phyloP scores from a whole-genome alignment of 35 echinoderm and acorn worm genomes.

The Hemicentrotus pulcherrimus region DNA sequence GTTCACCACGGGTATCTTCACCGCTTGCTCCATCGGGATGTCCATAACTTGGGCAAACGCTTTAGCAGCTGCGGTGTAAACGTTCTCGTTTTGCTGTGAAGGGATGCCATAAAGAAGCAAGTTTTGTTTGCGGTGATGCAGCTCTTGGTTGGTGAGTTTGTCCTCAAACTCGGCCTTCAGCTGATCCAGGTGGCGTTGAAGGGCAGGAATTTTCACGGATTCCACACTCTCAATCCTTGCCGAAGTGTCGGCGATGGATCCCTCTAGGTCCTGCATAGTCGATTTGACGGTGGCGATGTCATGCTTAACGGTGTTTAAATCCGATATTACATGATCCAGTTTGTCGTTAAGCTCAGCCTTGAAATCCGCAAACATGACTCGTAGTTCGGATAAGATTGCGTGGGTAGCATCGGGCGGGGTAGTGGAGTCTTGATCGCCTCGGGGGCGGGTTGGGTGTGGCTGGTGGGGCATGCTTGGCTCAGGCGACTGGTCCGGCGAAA shows the following conservation, averaged over 20 bases:
- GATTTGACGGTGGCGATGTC: not conserved
- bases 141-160: not conserved
- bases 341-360: not conserved
- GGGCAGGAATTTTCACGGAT: not conserved
- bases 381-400: too few species aligned
- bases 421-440: too few species aligned
- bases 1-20: not conserved
- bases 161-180: not conserved
- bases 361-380: not conserved
- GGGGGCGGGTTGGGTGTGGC: too few species aligned
- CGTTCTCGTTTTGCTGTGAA: not conserved
- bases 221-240: not conserved
- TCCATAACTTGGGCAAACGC: not conserved
- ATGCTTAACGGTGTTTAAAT: not conserved
- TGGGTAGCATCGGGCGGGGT: too few species aligned
- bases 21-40: not conserved
- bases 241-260: too few species aligned
- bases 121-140: constrained; percentile 3
- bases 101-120: not conserved
- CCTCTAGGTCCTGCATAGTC: not conserved
- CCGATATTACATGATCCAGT: not conserved
- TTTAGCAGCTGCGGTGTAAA: not conserved
- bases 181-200: not conserved
- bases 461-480: too few species aligned
- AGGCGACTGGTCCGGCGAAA: too few species aligned